Conservation (phyloP, 2,888 invertebrate species). For the Stenodema calcarata region DNA sequence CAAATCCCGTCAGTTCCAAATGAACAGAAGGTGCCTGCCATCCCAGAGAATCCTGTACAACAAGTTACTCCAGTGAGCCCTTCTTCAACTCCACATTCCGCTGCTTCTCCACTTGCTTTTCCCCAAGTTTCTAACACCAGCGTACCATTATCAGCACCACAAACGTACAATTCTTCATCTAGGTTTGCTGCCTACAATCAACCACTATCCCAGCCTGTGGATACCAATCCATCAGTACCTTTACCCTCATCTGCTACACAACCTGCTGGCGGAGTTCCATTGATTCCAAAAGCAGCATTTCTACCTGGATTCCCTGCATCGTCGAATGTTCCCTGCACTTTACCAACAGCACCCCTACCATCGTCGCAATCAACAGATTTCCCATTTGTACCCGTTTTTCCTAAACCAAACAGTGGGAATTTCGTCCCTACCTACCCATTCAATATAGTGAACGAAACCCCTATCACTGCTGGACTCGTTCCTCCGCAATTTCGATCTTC, state of each 20-base stretch:
- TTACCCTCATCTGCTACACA: background rate
- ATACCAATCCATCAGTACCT: background rate
- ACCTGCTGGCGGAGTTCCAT: background rate
- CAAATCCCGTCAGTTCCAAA: background rate
- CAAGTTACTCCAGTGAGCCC: background rate
- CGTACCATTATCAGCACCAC: background rate
- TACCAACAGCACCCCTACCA: background rate
- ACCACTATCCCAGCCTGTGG: background rate
- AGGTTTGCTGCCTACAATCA: background rate
- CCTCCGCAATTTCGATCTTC: constrained; percentile 21
- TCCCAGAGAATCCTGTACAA: background rate
- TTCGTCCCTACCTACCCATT: constrained; percentile 24
- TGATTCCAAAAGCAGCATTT: background rate
- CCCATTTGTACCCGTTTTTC: constrained; percentile 28
- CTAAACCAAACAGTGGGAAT: constrained; percentile 9
- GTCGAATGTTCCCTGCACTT: background rate
- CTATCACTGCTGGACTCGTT: background rate
- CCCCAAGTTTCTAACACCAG: background rate
- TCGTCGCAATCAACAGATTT: background rate
- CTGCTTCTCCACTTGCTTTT: background rate
- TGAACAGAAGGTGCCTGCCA: background rate
- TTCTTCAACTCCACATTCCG: background rate
- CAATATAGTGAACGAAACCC: background rate
- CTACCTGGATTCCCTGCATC: constrained; percentile 3
- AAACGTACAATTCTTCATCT: background rate